Evolutionary conservation across 1,140 invertebrate genomes (phyloP).

Genomic region (Ectropis grisescens): DNA sequence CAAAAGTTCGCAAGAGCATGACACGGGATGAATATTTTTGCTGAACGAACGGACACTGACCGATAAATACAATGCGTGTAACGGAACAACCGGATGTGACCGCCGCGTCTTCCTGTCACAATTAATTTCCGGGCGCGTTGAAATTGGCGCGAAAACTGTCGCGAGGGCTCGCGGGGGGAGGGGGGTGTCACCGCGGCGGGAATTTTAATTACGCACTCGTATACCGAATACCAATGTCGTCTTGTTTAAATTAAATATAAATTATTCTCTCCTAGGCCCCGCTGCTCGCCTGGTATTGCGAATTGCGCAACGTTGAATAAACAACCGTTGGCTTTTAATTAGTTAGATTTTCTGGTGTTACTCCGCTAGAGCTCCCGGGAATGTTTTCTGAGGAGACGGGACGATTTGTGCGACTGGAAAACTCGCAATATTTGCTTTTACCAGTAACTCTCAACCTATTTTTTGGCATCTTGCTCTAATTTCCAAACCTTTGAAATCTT

Average conservation of each 20-base stretch:
- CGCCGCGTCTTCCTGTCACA: conserved; percentile 66
- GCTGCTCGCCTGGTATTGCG: conserved; percentile 49
- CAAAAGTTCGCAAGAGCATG: too few species aligned
- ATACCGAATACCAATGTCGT: conserved; percentile 69
- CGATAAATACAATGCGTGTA: conserved; percentile 41
- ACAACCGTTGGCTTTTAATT: conserved; percentile 50
- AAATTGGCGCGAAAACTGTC: conserved; percentile 70
- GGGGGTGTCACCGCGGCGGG: conserved; percentile 37
- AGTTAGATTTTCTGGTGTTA: conserved; percentile 22
- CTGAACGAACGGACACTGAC: conserved; percentile 9
- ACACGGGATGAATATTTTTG: conserved; percentile 11
- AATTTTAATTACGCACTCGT: conserved; percentile 70
- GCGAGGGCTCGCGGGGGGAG: conserved; percentile 23
- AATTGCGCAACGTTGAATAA: conserved; percentile 43
- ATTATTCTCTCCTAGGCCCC: conserved; percentile 60
- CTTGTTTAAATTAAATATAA: conserved; percentile 70
- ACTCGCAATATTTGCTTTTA: too few species aligned
- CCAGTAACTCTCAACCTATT: too few species aligned
- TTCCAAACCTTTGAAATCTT: too few species aligned
- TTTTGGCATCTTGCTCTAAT: too few species aligned
- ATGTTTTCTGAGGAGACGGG: neutral
- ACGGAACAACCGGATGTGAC: conserved; percentile 61
- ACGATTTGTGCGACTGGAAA: too few species aligned
- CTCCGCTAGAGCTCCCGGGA: conserved; percentile 1
- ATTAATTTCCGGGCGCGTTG: conserved; percentile 67